A percentile compares a stretch with the other conserved stretches of the same genome.
phyloP scores from a whole-genome alignment of 2,797 vertebrate species.

The Cichlasoma orientale region DNA sequence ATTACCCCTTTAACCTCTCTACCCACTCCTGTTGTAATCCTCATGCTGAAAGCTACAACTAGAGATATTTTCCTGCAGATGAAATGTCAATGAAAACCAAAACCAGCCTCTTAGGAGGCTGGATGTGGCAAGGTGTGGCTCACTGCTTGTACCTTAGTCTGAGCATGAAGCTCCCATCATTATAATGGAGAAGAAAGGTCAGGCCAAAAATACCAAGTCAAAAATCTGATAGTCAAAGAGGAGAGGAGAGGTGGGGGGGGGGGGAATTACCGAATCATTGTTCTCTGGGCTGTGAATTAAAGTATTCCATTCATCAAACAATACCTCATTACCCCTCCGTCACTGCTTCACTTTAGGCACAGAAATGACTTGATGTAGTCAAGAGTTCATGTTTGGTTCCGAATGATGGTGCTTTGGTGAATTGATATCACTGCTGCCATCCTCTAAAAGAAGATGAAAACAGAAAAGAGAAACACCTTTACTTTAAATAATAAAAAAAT shows the following conservation, averaged over 20 bases:
- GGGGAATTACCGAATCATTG: background rate
- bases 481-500: background rate
- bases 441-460: background rate
- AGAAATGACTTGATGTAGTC: background rate
- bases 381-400: background rate
- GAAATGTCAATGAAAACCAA: background rate
- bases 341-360: background rate
- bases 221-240: background rate
- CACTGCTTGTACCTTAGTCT: background rate
- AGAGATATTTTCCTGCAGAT: background rate
- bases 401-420: background rate
- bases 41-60: background rate
- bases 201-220: conserved; percentile 32
- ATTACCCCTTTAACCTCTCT: conserved; percentile 24
- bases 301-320: background rate
- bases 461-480: background rate
- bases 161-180: background rate
- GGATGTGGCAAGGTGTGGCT: conserved; percentile 49
- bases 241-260: background rate
- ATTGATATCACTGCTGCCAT: background rate
- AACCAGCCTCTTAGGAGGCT: background rate
- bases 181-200: conserved; percentile 27
- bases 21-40: conserved; percentile 1
- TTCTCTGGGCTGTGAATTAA: background rate
- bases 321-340: background rate